A percentile compares a stretch with the other conserved stretches of the same genome.
These are phyloP conservation scores for Leptinotarsa peninsularis DNA, from an alignment of 2,888 invertebrate species.

Conservation along the genomic window DNA sequence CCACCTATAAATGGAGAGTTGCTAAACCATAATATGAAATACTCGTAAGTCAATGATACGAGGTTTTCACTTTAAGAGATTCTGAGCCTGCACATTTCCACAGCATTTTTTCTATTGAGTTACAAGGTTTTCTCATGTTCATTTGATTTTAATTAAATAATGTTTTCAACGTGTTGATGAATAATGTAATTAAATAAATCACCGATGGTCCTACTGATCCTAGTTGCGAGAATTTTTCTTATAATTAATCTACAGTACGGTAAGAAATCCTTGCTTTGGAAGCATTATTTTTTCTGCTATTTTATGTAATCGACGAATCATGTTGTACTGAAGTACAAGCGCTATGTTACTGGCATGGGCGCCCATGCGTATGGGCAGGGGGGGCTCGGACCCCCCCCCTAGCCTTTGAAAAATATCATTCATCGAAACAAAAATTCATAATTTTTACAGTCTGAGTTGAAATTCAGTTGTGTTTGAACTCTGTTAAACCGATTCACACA, in stretches of 20 bases:
- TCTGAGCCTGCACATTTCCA: conserved; percentile 3
- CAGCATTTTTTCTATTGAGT: conserved; percentile 10
- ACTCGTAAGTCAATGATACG: conserved; percentile 3
- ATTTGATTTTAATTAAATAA: conserved; percentile 3
- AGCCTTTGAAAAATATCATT: too few species aligned
- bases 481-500: too few species aligned
- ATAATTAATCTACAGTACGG: conserved; percentile 6
- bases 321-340: not conserved
- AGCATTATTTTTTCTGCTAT: conserved; percentile 1
- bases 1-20: conserved; percentile 1
- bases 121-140: conserved; percentile 10
- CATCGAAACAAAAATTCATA: too few species aligned
- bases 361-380: too few species aligned
- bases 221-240: conserved; percentile 6
- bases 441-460: too few species aligned
- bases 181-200: too few species aligned
- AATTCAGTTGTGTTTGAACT: too few species aligned
- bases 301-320: not conserved
- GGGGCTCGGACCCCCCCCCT: too few species aligned
- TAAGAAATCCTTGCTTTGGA: conserved; percentile 1
- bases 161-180: not conserved
- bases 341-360: not conserved
- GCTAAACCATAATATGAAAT: not conserved
- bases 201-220: not conserved
- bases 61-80: conserved; percentile 10